A percentile compares a stretch with the other conserved stretches of the same genome.
Conservation (phyloP, 1,140 invertebrate species). For the Coenobita brevimanus region DNA sequence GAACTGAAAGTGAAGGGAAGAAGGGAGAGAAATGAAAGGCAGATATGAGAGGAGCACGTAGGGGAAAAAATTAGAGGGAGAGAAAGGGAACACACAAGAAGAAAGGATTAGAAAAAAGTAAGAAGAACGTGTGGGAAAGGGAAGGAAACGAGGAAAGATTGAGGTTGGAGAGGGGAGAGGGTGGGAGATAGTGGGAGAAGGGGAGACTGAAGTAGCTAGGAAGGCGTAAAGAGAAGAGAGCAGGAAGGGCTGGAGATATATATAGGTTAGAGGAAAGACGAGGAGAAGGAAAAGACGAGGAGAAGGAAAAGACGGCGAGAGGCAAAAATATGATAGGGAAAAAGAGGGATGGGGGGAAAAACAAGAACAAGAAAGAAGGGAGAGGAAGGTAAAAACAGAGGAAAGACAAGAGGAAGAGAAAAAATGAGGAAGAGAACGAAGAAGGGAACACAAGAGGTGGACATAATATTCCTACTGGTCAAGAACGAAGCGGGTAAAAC, state of each 20-base stretch:
- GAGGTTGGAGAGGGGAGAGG: too few species aligned
- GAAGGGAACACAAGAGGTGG: neutral
- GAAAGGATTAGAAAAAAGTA: neutral
- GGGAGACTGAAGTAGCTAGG: too few species aligned
- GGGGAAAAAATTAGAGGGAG: neutral
- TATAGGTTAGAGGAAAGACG: too few species aligned
- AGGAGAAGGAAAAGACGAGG: too few species aligned
- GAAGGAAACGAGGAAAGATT: neutral
- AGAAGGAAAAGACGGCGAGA: too few species aligned
- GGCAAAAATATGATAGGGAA: too few species aligned
- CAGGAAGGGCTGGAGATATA: too few species aligned
- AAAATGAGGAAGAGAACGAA: constrained; percentile 7
- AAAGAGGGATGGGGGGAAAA: neutral
- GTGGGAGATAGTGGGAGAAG: too few species aligned
- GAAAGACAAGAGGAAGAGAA: neutral
- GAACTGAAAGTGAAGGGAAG: neutral
- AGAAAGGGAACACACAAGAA: neutral
- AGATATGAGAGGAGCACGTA: neutral
- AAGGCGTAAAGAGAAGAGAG: too few species aligned
- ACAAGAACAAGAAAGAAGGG: neutral
- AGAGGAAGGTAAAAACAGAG: neutral
- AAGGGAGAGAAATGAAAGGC: neutral
- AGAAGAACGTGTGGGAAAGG: neutral
- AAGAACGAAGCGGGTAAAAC: too few species aligned
- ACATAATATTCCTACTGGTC: too few species aligned